Base-by-base conservation (phyloP, 2,888 invertebrate genomes). In the Tineola bisselliella region DNA sequence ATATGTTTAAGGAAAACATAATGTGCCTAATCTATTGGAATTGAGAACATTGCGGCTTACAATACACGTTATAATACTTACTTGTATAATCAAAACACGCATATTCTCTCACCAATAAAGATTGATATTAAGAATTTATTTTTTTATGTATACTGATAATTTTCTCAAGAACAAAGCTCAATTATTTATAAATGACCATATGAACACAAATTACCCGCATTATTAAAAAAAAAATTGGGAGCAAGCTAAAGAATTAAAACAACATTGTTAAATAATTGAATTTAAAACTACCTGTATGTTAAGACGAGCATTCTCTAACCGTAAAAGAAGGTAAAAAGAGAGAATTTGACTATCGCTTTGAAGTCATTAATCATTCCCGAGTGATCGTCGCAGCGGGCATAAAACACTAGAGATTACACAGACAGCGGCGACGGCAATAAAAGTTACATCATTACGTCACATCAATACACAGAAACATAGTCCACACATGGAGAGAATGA, bases 361-460 rank as follows among this genome's bases (percentile, higher is more conserved):
- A 63, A 68, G 71, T 71, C 76, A 81, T 84, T 78, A 80, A 83
- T 84, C 84, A 83, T 74, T 68, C 70, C 71, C 68, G 74, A 70
- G 72, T 71, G 72, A 73, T 58, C 75, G 72, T 74, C 70, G 68
- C 69, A 68, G 70, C 70, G 68, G 72, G 75, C 77, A 77, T 80
- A 79, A 81, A 79, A 81, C 77, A 78, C 71, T 4, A 67, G 72
- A 81, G 75, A 81, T 79, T 80, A 77, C 67, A 71, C 69, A 68
- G 18, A 17, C 31, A 15, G 11, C n/a, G 19, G 43, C 60, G 52
- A 30, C 43, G 68, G 64, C 69, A 68, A 70, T 75, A 75, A 75
- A 74, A 67, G 73, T 82, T 82, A 73, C 79, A 73, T 79, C 78
- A 82, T 82, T 82, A 73, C 79, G 73, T 79, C 78, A 81, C 74